Evolutionary conservation across 30 jellyfish, hydroid and myxozoan genomes (phyloP), one percentile per base, ranked within the genome.

Genomic region (Aurelia sp.): DNA sequence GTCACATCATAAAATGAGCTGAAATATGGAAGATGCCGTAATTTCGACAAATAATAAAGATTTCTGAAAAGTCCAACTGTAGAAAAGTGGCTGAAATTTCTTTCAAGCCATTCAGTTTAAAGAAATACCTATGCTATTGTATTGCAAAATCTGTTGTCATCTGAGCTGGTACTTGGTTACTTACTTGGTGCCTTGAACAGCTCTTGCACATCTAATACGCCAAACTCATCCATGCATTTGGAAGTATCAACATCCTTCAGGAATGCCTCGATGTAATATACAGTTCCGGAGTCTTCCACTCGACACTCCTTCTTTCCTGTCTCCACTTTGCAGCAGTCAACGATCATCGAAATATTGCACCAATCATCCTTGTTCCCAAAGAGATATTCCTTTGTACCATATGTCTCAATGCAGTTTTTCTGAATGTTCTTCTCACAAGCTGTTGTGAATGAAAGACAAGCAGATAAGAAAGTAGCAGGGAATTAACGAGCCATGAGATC

Each of bases 341-440:
- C 68, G 51, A 84, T 13, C 81, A 30, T 62, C 27, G n/a, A 20
- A 30, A 84, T 37, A 23, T 84, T 47, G 77, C 93, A 84, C 6
- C 82, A 66, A 8, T 55, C 30, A 3, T 37, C 62, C 13, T 63
- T 74, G 15, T 44, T 33, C 52, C 93, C 93, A 51, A 30, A 47
- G 11, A 84, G 87, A 20, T 30, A 60, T 47, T 55, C 3, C 23
- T 11, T 74, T 23, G 93, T 84, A 16, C 93, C 93, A 62, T 15
- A 65, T 8, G 23, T 64, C 13, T 71, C 78, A 20, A 84, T 72
- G 86, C 93, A 84, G 15, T 72, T 71, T 50, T 52, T 44, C 70
- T 84, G 93, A 50, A 84, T 84, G 87, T 73, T 72, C 84, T 13
- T 13, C 65, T 84, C 93, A 66, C 93, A 84, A 1, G 18, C 93